Evolutionary conservation across 64 coral and sea anemone species (phyloP), one percentile per base, ranked within the genome.

Genomic region (Cladopsammia gracilis): DNA sequence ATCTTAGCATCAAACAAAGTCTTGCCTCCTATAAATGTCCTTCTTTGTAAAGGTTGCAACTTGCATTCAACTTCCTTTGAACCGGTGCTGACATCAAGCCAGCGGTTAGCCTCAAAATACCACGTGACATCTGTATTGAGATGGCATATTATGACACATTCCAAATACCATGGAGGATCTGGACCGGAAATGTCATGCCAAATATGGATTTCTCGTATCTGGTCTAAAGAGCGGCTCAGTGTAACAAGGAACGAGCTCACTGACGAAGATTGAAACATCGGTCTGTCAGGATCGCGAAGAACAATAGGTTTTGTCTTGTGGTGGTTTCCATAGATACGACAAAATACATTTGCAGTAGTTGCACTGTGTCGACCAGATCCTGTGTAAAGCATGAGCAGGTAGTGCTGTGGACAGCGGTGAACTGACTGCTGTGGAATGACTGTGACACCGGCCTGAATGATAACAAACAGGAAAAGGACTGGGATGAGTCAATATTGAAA

Each of bases 101-200:
- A 94, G 69, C 93, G 93, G 87, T 94, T 89, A 47, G 71, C 93
- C 20, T 84, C 77, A 58, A 94, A 94, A 76, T 89, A 75, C 93
- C 93, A 94, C 54, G 86, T 49, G 12, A 89, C 75, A 45, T 88
- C 70, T 26, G 87, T 89, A 22, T 89, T 94, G 2, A 94, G 56
- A 62, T 94, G 93, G 25, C 87, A 94, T 43, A 94, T 71, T 14
- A 94, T 69, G 11, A 94, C 93, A 82, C 69, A n/a, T 51, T 94
- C 93, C 23, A 94, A 80, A 81, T 84, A 94, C 93, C 93, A 94
- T 25, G 93, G 58, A 4, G 93, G 93, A 66, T 69, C 48, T n/a
- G 93, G 93, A 44, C 86, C 93, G 10, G 86, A 82, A 20, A 94
- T 84, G 20, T 94, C 93, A 64, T 94, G 93, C 87, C 93, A 94